Evolutionary conservation across 2,888 invertebrate species (phyloP).

Genomic region (Linnaemya tessellans): DNA sequence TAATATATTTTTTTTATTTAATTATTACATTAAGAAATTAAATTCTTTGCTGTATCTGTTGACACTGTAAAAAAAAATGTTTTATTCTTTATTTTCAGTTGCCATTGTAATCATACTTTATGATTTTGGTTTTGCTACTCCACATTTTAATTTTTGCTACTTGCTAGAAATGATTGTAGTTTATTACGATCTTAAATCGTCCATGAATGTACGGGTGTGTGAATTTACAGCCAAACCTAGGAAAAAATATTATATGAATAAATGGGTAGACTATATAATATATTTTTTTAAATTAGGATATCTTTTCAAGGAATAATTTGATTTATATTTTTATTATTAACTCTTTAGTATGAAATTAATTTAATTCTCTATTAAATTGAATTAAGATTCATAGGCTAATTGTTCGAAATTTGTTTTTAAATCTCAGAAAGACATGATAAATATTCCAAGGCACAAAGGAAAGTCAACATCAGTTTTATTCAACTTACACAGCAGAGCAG

Average conservation of each 20-base stretch:
- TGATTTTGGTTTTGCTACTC: conserved; percentile 67
- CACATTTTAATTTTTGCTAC: conserved; percentile 64
- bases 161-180: conserved; percentile 71
- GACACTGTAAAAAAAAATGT: conserved; percentile 15
- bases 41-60: neutral
- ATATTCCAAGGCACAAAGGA: no score
- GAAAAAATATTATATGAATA: neutral
- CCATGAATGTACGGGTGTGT: conserved; percentile 18
- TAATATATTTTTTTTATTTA: no score
- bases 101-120: conserved; percentile 67
- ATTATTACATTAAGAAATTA: neutral
- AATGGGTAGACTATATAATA: conserved; percentile 12
- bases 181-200: conserved; percentile 65
- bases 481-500: no score
- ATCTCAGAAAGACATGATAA: no score
- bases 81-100: conserved; percentile 16
- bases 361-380: no score
- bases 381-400: no score
- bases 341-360: no score
- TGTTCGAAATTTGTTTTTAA: no score
- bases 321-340: no score
- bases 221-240: neutral
- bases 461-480: no score
- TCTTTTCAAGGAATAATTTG: no score
- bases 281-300: conserved; percentile 40